These are phyloP conservation scores for Spodoptera litura DNA, from an alignment of 1,140 invertebrate genomes.

Conservation along the genomic window DNA sequence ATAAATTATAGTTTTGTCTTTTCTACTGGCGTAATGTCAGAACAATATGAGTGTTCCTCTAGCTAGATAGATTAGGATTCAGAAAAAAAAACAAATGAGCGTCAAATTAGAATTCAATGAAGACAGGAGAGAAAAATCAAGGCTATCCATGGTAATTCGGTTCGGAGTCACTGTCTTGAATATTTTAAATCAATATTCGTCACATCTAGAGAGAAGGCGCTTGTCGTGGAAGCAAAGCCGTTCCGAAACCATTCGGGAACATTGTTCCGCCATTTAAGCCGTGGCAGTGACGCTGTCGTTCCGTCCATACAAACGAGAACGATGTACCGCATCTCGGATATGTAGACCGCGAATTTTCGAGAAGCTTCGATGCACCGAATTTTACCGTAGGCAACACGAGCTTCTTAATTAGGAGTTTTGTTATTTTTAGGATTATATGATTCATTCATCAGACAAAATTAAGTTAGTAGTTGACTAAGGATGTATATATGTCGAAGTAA, in stretches of 20 bases:
- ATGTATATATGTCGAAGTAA: too few species aligned
- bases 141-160: neutral
- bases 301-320: conserved; percentile 2
- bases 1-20: too few species aligned
- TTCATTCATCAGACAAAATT: too few species aligned
- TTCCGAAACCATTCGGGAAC: neutral
- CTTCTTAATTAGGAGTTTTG: too few species aligned
- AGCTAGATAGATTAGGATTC: too few species aligned
- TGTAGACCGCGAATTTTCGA: neutral
- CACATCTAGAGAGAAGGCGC: neutral
- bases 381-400: too few species aligned
- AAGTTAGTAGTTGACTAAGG: too few species aligned
- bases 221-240: conserved; percentile 5
- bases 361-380: conserved; percentile 3
- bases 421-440: too few species aligned
- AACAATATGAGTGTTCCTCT: too few species aligned
- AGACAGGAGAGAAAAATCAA: neutral
- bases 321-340: conserved; percentile 1
- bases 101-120: too few species aligned
- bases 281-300: conserved; percentile 25
- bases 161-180: conserved; percentile 6
- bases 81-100: too few species aligned
- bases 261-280: conserved; percentile 43
- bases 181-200: conserved; percentile 21
- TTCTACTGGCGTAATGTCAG: too few species aligned